Conservation (phyloP, 2,888 invertebrate genomes). For the Andricus quercusramuli region DNA sequence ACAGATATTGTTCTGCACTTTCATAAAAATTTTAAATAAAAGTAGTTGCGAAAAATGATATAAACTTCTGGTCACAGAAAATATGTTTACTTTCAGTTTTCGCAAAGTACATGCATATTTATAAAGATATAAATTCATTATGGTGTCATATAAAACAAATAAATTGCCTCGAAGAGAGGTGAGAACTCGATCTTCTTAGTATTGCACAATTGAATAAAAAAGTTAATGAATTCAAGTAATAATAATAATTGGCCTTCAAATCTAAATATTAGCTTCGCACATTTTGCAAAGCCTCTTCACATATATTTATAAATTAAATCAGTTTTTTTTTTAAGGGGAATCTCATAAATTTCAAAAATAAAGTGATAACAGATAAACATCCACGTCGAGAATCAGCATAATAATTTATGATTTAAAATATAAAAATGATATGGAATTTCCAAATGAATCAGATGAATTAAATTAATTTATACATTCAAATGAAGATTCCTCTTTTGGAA, state of each 20-base stretch:
- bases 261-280: background rate
- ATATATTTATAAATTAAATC: background rate
- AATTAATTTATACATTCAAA: too few species aligned
- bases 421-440: too few species aligned
- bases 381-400: background rate
- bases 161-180: background rate
- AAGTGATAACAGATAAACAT: background rate
- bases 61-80: background rate
- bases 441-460: too few species aligned
- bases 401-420: too few species aligned
- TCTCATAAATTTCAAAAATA: background rate
- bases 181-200: constrained; percentile 30
- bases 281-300: background rate
- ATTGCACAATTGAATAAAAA: constrained; percentile 24
- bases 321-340: background rate
- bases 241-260: constrained; percentile 15
- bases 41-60: too few species aligned
- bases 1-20: background rate
- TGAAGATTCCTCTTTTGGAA: too few species aligned
- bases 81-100: background rate
- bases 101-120: background rate
- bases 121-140: background rate
- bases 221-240: constrained; percentile 35
- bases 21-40: background rate
- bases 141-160: background rate